Evolutionary conservation across 2,888 invertebrate genomes (phyloP).

Genomic region (Calameuta idolon): DNA sequence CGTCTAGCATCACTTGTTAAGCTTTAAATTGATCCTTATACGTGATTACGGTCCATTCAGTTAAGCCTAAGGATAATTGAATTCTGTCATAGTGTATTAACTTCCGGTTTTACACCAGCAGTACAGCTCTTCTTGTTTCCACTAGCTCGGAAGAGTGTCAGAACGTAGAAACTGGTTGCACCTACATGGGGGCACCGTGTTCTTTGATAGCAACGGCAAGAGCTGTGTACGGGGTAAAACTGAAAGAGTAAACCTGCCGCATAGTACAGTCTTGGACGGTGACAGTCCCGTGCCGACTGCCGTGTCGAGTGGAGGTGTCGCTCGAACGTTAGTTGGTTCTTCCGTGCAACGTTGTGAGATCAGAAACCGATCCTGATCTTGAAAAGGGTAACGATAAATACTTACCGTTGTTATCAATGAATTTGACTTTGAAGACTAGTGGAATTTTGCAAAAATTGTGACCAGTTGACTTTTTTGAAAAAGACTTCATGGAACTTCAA

Average conservation of each 20-base stretch:
- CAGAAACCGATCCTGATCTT: background rate
- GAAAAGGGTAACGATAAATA: background rate
- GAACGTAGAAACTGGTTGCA: background rate
- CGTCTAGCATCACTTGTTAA: background rate
- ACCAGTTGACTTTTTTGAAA: background rate
- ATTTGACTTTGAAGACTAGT: background rate
- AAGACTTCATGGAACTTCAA: background rate
- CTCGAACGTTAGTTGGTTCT: background rate
- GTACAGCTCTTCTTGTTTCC: background rate
- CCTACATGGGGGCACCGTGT: background rate
- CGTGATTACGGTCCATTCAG: background rate
- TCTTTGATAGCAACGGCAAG: background rate
- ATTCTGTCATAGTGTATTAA: background rate
- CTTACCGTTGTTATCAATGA: background rate
- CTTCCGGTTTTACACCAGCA: background rate
- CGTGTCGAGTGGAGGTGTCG: slow-evolving; percentile 35
- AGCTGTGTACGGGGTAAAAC: background rate
- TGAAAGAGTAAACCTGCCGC: background rate
- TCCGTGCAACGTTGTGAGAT: background rate
- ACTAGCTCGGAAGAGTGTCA: background rate
- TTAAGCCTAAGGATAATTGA: background rate
- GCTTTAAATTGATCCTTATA: background rate
- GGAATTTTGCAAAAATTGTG: background rate
- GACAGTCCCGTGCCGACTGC: slow-evolving; percentile 47
- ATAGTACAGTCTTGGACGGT: slow-evolving; percentile 12